A percentile compares a stretch with the other conserved stretches of the same genome.
Conservation (phyloP, 35 echinoderm and acorn worm genomes). For the Strongylocentrotus purpuratus region DNA sequence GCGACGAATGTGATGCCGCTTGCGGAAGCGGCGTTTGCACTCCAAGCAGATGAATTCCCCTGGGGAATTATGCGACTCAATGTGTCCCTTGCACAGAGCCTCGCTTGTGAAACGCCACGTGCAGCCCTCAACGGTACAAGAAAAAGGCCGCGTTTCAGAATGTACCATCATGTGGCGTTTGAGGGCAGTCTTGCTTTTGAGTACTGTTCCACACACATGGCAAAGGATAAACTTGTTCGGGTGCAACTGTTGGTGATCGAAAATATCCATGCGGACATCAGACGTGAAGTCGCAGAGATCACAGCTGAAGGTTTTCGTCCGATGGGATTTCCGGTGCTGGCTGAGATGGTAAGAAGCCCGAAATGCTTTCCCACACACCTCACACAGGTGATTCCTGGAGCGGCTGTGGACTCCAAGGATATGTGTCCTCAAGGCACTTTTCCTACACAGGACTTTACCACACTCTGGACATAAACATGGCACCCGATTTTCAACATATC, state of each 20-base stretch:
- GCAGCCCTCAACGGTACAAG: conserved; percentile 77
- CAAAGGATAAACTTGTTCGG: conserved; percentile 73
- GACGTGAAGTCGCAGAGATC: conserved; percentile 83
- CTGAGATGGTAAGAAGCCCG: conserved; percentile 66
- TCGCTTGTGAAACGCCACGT: conserved; percentile 89
- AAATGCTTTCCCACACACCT: conserved; percentile 92
- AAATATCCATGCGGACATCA: conserved; percentile 63
- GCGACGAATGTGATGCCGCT: conserved; percentile 78
- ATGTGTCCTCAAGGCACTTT: conserved; percentile 38
- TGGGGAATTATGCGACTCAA: conserved; percentile 62
- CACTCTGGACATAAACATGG: conserved; percentile 38
- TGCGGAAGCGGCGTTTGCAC: conserved; percentile 69
- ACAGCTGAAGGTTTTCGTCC: conserved; percentile 80
- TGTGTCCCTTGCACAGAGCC: conserved; percentile 78
- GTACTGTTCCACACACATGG: conserved; percentile 83
- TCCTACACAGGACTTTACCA: conserved; percentile 33
- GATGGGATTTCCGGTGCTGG: conserved; percentile 72
- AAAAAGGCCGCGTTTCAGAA: conserved; percentile 75
- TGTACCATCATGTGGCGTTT: conserved; percentile 85
- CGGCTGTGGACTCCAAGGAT: conserved; percentile 44
- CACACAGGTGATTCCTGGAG: conserved; percentile 76
- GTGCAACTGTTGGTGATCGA: conserved; percentile 76
- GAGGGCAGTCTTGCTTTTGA: conserved; percentile 78
- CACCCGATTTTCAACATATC: conserved; percentile 35
- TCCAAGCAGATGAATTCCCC: conserved; percentile 77